Evolutionary conservation across 2,113 vertebrate species (phyloP).

Genomic region (Brachypodius melanocephalos): DNA sequence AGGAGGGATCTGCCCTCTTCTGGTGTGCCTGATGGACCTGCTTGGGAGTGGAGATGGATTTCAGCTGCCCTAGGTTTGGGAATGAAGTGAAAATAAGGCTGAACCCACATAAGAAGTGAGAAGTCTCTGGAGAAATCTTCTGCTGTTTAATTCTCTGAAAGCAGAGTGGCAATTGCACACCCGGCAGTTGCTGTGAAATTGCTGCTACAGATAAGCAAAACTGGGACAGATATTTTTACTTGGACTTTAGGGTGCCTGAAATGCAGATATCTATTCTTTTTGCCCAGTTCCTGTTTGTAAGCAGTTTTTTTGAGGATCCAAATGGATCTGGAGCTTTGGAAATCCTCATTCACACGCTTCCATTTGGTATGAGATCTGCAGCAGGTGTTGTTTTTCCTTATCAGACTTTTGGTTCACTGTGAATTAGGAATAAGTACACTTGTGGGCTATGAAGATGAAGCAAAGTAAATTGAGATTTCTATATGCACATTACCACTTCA

Average conservation of each 20-base stretch:
- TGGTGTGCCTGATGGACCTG: background rate
- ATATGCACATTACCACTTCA: background rate
- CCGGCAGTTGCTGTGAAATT: constrained; percentile 4
- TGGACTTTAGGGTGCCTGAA: background rate
- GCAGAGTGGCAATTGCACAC: constrained; percentile 1
- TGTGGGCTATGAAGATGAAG: background rate
- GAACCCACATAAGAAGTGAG: background rate
- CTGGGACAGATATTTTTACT: background rate
- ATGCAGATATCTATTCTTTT: background rate
- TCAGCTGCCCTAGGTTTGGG: background rate
- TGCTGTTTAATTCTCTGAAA: constrained; percentile 19
- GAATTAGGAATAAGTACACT: background rate
- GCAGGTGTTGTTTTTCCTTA: background rate
- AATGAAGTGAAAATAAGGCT: constrained; percentile 15
- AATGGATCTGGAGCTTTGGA: background rate
- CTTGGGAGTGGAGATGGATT: background rate
- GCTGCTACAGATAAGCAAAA: background rate
- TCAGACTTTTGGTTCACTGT: background rate
- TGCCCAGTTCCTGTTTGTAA: background rate
- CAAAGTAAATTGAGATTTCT: constrained; percentile 14
- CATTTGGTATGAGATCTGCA: background rate
- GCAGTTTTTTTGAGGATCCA: background rate
- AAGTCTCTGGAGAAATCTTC: constrained; percentile 28
- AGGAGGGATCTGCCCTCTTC: background rate
- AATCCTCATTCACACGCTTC: background rate